These are phyloP conservation scores for Drosophila nasuta DNA, from an alignment of 1,140 invertebrate species.

Conservation along the genomic window DNA sequence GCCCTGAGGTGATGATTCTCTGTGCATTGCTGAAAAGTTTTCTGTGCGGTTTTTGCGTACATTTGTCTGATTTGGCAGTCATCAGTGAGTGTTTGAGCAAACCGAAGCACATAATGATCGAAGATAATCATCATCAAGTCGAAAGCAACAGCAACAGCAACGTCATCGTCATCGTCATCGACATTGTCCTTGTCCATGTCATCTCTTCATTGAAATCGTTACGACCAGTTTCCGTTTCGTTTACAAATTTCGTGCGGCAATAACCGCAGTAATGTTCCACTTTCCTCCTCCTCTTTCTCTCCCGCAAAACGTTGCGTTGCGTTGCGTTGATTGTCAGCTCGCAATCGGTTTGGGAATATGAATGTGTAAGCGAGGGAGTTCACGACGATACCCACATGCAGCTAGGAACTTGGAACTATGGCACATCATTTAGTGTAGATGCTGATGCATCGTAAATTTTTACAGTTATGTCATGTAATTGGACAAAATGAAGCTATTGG, in stretches of 20 bases:
- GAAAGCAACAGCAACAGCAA: background rate
- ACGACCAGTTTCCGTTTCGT: slow-evolving; percentile 79
- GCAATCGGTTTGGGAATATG: slow-evolving; percentile 47
- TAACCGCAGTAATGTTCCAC: slow-evolving; percentile 70
- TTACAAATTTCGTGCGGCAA: slow-evolving; percentile 81
- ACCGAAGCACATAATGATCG: slow-evolving; percentile 16
- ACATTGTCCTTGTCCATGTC: slow-evolving; percentile 68
- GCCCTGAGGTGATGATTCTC: slow-evolving; percentile 72
- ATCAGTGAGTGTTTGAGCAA: slow-evolving; percentile 43
- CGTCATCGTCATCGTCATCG: background rate
- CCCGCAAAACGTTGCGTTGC: background rate
- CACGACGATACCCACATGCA: slow-evolving; percentile 20
- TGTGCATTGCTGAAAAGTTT: slow-evolving; percentile 73
- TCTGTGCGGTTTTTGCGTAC: slow-evolving; percentile 77
- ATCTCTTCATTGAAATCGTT: slow-evolving; percentile 82
- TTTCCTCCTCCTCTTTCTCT: slow-evolving; percentile 8
- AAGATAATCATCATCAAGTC: slow-evolving; percentile 2
- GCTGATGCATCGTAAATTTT: slow-evolving; percentile 60
- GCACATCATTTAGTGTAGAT: slow-evolving; percentile 64
- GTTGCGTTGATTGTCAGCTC: slow-evolving; percentile 55
- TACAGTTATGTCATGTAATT: slow-evolving; percentile 76
- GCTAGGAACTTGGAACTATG: slow-evolving; percentile 51
- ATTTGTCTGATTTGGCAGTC: slow-evolving; percentile 81
- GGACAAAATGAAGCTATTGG: slow-evolving; percentile 66
- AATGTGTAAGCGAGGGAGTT: background rate